A percentile compares a stretch with the other conserved stretches of the same genome.
phyloP scores from a whole-genome alignment of 1,140 invertebrate species.

The Alviniconcha marisindica region DNA sequence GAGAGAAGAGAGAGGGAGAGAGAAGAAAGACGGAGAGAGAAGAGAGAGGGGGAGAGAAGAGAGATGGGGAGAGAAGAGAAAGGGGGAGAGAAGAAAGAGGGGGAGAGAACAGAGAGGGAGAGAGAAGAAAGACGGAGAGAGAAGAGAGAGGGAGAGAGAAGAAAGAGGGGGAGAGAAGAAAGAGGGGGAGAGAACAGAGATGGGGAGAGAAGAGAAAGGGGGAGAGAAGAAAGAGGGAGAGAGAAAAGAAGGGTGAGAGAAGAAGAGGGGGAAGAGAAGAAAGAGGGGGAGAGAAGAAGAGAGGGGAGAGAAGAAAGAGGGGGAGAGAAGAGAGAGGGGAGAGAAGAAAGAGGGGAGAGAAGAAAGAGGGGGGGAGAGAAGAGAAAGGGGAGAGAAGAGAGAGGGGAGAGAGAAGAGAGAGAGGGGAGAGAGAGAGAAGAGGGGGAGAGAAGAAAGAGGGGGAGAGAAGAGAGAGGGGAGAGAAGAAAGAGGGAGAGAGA shows the following conservation, averaged over 20 bases:
- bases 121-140: too few species aligned
- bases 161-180: not conserved
- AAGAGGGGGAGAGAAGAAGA: not conserved
- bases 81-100: too few species aligned
- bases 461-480: not conserved
- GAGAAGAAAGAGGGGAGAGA: not conserved
- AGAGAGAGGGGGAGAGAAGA: too few species aligned
- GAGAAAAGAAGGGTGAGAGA: not conserved
- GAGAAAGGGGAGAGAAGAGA: not conserved
- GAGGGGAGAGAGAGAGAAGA: not conserved
- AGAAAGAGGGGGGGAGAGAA: not conserved
- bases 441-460: not conserved
- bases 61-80: too few species aligned
- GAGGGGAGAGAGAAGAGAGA: not conserved
- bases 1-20: too few species aligned
- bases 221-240: not conserved
- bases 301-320: not conserved
- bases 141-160: not conserved
- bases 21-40: too few species aligned
- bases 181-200: not conserved
- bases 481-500: slow-evolving; percentile 5
- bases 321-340: not conserved
- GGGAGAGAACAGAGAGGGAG: too few species aligned
- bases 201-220: not conserved
- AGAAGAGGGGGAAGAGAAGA: not conserved